Base-by-base conservation (phyloP, 1,140 invertebrate genomes). In the Diorhabda carinulata region DNA sequence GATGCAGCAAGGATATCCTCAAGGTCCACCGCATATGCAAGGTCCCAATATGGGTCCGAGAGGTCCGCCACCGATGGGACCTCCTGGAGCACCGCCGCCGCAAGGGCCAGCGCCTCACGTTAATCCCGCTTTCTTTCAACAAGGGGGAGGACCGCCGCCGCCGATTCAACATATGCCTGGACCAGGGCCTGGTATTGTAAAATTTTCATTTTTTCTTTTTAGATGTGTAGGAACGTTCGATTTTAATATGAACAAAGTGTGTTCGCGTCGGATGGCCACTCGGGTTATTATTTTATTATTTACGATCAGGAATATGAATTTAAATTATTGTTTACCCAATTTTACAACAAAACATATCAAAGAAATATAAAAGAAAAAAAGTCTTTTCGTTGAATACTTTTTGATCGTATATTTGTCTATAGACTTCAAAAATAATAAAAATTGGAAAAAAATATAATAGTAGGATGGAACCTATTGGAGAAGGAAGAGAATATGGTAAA, bases 111-210 rank as follows among this genome's bases (percentile, higher is more conserved):
- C 94, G 47, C 95, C 95, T 40, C 95, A 98, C 81, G 95, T 98
- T 61, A 98, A 98, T 84, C 96, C 95, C 52, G 95, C 95, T 60
- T 98, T 98, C 86, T 98, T 98, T 82, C 92, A 90, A 74, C 90
- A 91, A 76, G 90, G 82, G 78, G 75, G 81, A 60, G 81, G 82
- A 52, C 88, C 89, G 6, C 87, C 87, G 40, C 86, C 86, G 68
- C 84, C 85, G 0, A 85, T 86, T 62, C 86, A 87, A 70, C 87
- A 88, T 79, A 87, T 86, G 10, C 75, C 72, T 43, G 71, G 71
- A 67, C 73, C 75, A 7, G 75, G 75, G 44, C 72, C 70, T 10
- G 70, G 71, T 73, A 70, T 69, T 61, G 63, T 64, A 64, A 43
- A n/a, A 52, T 64, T 64, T 64, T 56, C n/a, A 45, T 45, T 56